Base-by-base conservation (phyloP, 1,140 invertebrate genomes). In the Euwallacea fornicatus region DNA sequence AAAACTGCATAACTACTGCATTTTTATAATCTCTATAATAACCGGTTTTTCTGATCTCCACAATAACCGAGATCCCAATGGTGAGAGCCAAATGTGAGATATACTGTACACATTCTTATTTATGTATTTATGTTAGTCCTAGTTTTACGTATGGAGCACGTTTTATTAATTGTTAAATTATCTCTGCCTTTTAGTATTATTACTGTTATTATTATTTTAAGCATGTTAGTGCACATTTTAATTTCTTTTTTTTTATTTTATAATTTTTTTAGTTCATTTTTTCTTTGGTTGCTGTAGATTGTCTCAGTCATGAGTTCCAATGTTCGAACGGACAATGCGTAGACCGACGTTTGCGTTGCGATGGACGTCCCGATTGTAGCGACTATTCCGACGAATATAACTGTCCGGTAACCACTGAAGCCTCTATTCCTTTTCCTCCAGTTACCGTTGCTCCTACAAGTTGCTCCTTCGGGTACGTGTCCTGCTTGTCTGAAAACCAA, bases 241-340 rank as follows among this genome's bases (percentile, higher is more conserved):
- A n/a, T 69, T 69, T 68, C 21, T 69, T 69, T 54, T 63, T 41
- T 7, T 58, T 44, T 73, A 13, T 50, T 11, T 66, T 72, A 58
- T 75, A 33, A 63, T 69, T 54, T 75, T 70, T 73, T 71, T 50
- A 42, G 69, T 74, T 74, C 53, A 11, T 74, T 77, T 71, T 66
- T 62, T 72, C 67, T 70, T 72, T 73, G 70, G 46, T 73, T 71
- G 21, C 21, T 64, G 66, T 76, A 76, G 81, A 84, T 11, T 98
- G 96, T 79, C 83, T 83, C 58, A 78, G 85, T 13, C 84, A 93
- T 75, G 88, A 98, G 83, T 94, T 95, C 7, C 94, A 92, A 0
- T 98, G 97, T 69, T 43, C 42, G 44, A 81, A 84, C 54, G 66
- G 88, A 91, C n/a, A 84, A 77, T 97, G 95, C 77, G 88, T 96